phyloP scores from a whole-genome alignment of 2,888 invertebrate species.

The Esperia sulphurella region DNA sequence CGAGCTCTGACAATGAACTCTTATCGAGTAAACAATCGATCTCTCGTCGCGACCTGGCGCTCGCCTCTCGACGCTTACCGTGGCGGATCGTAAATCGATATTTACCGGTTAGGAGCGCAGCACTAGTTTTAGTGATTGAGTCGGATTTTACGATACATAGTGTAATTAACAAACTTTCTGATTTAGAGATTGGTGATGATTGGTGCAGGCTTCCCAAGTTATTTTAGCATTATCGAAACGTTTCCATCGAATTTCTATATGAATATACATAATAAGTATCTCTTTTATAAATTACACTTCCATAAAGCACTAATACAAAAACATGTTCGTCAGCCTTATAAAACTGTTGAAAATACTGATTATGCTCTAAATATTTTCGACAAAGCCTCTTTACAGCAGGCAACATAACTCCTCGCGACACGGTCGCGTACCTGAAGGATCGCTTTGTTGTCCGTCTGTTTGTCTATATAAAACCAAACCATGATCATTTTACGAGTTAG shows the following conservation, averaged over 20 bases:
- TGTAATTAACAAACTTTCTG: constrained; percentile 52
- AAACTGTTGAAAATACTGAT: background rate
- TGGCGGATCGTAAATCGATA: constrained; percentile 68
- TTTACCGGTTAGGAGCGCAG: constrained; percentile 45
- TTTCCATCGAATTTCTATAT: background rate
- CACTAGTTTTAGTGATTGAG: constrained; percentile 52
- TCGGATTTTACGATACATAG: constrained; percentile 56
- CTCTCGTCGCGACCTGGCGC: constrained; percentile 66
- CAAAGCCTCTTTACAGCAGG: too few species aligned
- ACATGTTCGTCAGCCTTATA: too few species aligned
- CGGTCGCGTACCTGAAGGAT: too few species aligned
- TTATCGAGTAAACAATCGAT: constrained; percentile 67
- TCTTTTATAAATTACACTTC: too few species aligned
- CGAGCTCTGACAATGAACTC: constrained; percentile 75
- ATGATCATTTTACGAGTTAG: too few species aligned
- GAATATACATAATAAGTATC: too few species aligned
- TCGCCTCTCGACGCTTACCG: constrained; percentile 56
- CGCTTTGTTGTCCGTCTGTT: too few species aligned
- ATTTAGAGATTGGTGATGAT: constrained; percentile 28
- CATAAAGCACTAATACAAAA: too few species aligned
- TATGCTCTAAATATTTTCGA: background rate
- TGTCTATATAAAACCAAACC: too few species aligned
- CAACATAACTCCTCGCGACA: too few species aligned
- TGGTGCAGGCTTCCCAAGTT: constrained; percentile 12
- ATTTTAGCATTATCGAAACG: background rate